Percentiles rank a stretch among this genome's conserved stretches.
Evolutionary conservation across 2,113 vertebrate genomes (phyloP).

Genomic region (Acanthisitta chloris): DNA sequence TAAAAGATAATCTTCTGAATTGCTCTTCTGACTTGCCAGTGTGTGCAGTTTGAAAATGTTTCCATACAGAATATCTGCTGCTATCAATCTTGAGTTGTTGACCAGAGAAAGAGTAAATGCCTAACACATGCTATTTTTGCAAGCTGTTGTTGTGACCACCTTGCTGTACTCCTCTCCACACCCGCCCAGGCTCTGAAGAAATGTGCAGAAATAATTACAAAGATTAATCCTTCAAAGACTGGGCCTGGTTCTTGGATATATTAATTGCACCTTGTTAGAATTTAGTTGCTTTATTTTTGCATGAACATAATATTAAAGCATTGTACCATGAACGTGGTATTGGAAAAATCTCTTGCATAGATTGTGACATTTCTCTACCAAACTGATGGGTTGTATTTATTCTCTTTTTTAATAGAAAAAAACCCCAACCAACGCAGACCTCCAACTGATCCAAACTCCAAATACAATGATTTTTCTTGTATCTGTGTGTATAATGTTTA

Average conservation of each 20-base stretch:
- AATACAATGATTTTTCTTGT: not conserved
- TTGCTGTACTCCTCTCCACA: not conserved
- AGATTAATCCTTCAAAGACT: not conserved
- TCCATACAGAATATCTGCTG: not conserved
- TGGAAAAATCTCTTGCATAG: not conserved
- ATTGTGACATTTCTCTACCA: not conserved
- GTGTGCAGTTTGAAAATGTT: not conserved
- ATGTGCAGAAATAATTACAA: not conserved
- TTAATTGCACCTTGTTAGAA: not conserved
- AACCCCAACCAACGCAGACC: fast-evolving
- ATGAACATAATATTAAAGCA: not conserved
- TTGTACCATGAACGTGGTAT: fast-evolving
- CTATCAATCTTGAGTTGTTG: not conserved
- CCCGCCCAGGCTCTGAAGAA: not conserved
- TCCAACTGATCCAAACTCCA: not conserved
- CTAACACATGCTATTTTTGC: not conserved
- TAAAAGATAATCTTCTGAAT: not conserved
- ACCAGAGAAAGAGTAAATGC: not conserved
- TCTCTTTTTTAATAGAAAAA: not conserved
- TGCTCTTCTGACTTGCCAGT: not conserved
- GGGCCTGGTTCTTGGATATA: not conserved
- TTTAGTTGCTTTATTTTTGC: not conserved
- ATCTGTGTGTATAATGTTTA: not conserved
- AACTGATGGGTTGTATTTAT: not conserved
- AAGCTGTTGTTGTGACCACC: not conserved